Percentiles rank a stretch among this genome's conserved stretches.
Conservation (phyloP, 2,888 invertebrate species). For the Nineta flava region DNA sequence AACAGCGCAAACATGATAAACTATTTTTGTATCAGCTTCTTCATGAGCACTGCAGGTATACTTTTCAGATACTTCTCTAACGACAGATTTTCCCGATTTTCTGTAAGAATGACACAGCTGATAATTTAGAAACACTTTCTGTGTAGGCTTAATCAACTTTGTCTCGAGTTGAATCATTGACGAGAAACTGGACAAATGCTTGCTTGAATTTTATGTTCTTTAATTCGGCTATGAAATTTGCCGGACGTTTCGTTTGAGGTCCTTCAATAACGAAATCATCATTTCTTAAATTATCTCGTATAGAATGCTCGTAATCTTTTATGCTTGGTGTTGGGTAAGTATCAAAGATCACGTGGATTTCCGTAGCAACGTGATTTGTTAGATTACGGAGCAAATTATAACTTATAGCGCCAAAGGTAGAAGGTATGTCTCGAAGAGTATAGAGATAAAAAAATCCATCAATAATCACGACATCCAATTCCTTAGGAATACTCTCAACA, state of each 20-base stretch:
- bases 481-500: constrained; percentile 3
- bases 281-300: not conserved
- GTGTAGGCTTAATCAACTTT: not conserved
- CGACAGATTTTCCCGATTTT: not conserved
- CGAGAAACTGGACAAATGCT: not conserved
- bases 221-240: not conserved
- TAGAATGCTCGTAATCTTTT: not conserved
- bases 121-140: not conserved
- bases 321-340: not conserved
- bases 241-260: not conserved
- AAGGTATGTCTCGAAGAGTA: constrained; percentile 10
- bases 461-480: constrained; percentile 8
- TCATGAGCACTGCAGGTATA: too few relatives aligned
- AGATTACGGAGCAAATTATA: not conserved
- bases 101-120: not conserved
- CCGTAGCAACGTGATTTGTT: not conserved
- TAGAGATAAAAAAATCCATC: constrained; percentile 13
- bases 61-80: not conserved
- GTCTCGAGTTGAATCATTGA: not conserved
- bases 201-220: not conserved
- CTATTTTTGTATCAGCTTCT: too few relatives aligned
- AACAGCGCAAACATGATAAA: too few relatives aligned
- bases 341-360: not conserved
- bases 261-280: not conserved
- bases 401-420: constrained; percentile 11